These are phyloP conservation scores for Hyperoplus immaculatus DNA, from an alignment of 2,797 vertebrate species.

Conservation along the genomic window DNA sequence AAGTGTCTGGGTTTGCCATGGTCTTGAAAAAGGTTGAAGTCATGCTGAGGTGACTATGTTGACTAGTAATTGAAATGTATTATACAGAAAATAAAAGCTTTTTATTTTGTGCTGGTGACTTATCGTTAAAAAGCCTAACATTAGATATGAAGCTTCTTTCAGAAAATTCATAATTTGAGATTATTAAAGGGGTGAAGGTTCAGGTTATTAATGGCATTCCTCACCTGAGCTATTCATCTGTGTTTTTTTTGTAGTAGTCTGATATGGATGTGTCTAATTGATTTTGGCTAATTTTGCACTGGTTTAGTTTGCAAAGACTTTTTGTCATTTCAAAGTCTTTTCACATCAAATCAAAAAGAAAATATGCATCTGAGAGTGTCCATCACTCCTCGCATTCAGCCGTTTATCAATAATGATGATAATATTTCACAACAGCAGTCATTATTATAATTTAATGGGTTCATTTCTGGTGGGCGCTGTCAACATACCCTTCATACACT, in stretches of 20 bases:
- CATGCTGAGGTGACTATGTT: conserved; percentile 23
- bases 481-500: background rate
- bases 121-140: background rate
- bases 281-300: background rate
- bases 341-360: background rate
- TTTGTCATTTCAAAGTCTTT: no score
- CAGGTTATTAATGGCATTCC: background rate
- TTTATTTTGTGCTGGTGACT: background rate
- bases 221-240: background rate
- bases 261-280: background rate
- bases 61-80: background rate
- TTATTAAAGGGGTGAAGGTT: background rate
- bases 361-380: background rate
- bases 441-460: background rate
- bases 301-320: background rate
- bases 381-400: background rate
- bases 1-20: conserved; percentile 41
- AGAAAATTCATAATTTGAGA: background rate
- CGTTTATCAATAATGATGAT: background rate
- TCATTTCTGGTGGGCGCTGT: background rate
- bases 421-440: background rate
- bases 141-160: background rate
- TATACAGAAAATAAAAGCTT: background rate
- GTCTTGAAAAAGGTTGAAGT: conserved; percentile 40
- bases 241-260: background rate